Conservation (phyloP, 2,888 invertebrate genomes). For the Lasius fuliginosus region DNA sequence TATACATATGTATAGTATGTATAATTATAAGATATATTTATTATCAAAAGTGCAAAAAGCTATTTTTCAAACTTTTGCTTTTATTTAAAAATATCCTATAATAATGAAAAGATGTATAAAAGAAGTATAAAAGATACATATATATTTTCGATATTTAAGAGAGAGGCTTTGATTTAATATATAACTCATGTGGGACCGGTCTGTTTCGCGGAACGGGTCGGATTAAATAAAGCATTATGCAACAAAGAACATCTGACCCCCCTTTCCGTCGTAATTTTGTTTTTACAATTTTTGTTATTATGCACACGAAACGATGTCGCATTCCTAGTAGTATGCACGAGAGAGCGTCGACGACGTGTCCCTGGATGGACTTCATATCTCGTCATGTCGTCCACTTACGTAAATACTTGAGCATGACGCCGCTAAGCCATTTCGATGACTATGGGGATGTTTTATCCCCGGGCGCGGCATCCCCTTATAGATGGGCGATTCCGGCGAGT, state of each 20-base stretch:
- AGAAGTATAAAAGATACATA: not conserved
- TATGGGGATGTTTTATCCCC: constrained; percentile 36
- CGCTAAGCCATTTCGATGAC: constrained; percentile 42
- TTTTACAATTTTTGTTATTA: constrained; percentile 35
- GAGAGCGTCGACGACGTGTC: not conserved
- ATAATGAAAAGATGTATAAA: not conserved
- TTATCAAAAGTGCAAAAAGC: not conserved
- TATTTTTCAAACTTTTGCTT: not conserved
- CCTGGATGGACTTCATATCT: not conserved
- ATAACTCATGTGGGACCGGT: not conserved
- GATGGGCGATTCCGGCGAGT: constrained; percentile 73
- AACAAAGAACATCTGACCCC: constrained; percentile 20
- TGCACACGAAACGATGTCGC: constrained; percentile 17
- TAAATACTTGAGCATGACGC: constrained; percentile 38
- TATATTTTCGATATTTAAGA: not conserved
- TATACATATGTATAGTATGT: too few species aligned
- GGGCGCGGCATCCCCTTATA: constrained; percentile 23
- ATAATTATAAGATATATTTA: constrained; percentile 9
- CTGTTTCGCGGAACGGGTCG: constrained; percentile 22
- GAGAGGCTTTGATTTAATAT: constrained; percentile 16
- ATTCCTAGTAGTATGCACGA: not conserved
- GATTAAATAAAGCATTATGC: constrained; percentile 26
- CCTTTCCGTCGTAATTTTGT: constrained; percentile 9
- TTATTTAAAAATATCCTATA: too few species aligned
- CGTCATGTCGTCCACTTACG: constrained; percentile 11